These are phyloP conservation scores for Myiotriccus ornatus DNA, from an alignment of 2,797 vertebrate species.

Conservation along the genomic window DNA sequence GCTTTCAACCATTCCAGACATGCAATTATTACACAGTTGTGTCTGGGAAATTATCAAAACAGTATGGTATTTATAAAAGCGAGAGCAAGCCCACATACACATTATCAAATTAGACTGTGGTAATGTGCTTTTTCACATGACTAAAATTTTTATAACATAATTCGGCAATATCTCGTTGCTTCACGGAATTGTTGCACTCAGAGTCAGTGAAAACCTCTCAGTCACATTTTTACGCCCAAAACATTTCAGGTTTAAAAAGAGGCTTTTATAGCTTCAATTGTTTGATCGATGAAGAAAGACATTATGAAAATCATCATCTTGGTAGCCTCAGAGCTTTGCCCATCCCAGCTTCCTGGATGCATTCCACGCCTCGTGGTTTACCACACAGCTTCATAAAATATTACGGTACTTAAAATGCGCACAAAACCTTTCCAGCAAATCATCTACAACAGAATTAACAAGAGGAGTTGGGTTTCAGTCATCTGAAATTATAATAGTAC, in stretches of 20 bases:
- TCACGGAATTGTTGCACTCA: background rate
- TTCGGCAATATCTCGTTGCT: background rate
- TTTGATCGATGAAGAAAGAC: background rate
- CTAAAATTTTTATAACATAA: constrained; percentile 27
- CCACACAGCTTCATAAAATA: background rate
- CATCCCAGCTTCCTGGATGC: background rate
- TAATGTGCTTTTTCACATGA: constrained; percentile 33
- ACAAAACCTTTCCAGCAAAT: background rate
- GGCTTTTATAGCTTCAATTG: background rate
- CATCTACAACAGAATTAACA: background rate
- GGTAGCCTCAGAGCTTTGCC: background rate
- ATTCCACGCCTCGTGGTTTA: background rate
- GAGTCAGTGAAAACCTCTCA: background rate
- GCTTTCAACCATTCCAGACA: constrained; percentile 56
- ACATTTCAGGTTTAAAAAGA: background rate
- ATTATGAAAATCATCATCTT: background rate
- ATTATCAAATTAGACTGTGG: constrained; percentile 64
- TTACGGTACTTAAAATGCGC: background rate
- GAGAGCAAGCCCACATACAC: constrained; percentile 22
- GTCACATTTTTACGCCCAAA: background rate
- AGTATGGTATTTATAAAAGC: constrained; percentile 64
- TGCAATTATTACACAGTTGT: constrained; percentile 67
- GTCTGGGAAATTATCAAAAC: constrained; percentile 60
- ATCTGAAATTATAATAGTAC: background rate
- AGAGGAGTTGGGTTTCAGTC: background rate